Conservation (phyloP, 53 echinoderm and acorn worm genomes). For the Echinometra lucunter region DNA sequence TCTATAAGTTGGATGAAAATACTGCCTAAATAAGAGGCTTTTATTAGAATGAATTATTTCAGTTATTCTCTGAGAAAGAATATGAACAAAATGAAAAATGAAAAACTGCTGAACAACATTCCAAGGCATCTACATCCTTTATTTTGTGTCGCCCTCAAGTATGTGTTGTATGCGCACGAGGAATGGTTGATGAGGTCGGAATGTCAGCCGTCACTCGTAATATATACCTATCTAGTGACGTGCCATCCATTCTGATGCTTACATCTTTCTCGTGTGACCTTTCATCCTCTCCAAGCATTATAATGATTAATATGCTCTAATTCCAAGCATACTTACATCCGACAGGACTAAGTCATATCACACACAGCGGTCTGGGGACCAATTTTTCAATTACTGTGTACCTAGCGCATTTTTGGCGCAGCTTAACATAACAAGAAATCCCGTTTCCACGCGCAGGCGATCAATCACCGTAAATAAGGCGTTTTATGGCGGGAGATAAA, state of each 20-base stretch:
- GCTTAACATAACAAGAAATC: slow-evolving; percentile 62
- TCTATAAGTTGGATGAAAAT: no score
- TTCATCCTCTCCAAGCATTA: slow-evolving; percentile 12
- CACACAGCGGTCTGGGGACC: slow-evolving; percentile 40
- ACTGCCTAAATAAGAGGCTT: no score
- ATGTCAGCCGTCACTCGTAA: slow-evolving; percentile 9
- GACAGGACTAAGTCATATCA: slow-evolving; percentile 31
- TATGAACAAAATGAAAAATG: no score
- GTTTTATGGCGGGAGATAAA: slow-evolving; percentile 64
- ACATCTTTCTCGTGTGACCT: slow-evolving; percentile 40
- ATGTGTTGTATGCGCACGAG: background rate
- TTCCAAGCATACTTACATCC: slow-evolving; percentile 62
- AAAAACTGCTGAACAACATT: background rate
- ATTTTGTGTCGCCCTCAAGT: background rate
- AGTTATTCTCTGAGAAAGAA: no score
- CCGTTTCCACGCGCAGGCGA: slow-evolving; percentile 60
- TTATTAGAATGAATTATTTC: no score
- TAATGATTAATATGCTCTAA: slow-evolving; percentile 68
- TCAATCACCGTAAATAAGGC: slow-evolving; percentile 65
- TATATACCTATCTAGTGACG: slow-evolving; percentile 32
- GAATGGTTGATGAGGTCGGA: slow-evolving; percentile 26
- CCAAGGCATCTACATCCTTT: background rate
- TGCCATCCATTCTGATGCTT: background rate
- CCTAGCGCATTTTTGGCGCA: slow-evolving; percentile 65
- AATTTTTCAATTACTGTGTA: slow-evolving; percentile 67